These are phyloP conservation scores for Podiceps cristatus DNA, from an alignment of 2,113 vertebrate species.

Conservation along the genomic window DNA sequence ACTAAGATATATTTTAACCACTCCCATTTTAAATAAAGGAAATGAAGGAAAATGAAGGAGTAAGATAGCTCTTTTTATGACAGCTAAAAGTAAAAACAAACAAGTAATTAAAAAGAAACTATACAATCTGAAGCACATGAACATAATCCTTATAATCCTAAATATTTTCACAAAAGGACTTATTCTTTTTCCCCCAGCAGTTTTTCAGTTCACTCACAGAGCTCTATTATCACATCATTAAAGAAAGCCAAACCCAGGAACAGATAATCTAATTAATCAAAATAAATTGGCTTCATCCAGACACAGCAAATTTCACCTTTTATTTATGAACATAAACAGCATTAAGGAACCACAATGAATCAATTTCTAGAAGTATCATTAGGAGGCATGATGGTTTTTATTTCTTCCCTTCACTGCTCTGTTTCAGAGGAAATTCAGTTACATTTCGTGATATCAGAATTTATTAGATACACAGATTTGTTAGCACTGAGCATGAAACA, in stretches of 20 bases:
- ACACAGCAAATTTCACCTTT: neutral
- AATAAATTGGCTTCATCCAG: constrained; percentile 37
- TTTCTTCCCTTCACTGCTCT: neutral
- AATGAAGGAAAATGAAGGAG: neutral
- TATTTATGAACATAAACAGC: neutral
- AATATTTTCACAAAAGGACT: constrained; percentile 46
- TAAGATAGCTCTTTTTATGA: neutral
- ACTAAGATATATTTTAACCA: neutral
- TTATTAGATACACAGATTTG: neutral
- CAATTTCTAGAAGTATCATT: neutral
- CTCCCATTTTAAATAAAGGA: neutral
- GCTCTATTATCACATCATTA: constrained; percentile 55
- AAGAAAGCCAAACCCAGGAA: constrained; percentile 43
- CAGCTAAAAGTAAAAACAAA: constrained; percentile 7
- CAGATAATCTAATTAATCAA: constrained; percentile 52
- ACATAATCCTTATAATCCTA: constrained; percentile 64
- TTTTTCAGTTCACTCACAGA: constrained; percentile 58
- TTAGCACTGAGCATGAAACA: neutral
- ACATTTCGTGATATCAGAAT: neutral
- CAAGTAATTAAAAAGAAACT: constrained; percentile 34
- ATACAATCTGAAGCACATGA: constrained; percentile 67
- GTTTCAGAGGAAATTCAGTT: neutral
- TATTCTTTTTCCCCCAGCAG: constrained; percentile 42
- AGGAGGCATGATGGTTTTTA: neutral
- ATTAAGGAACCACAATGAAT: neutral